Base-by-base conservation (phyloP, 2,113 vertebrate species). In the Accipiter virgatus region DNA sequence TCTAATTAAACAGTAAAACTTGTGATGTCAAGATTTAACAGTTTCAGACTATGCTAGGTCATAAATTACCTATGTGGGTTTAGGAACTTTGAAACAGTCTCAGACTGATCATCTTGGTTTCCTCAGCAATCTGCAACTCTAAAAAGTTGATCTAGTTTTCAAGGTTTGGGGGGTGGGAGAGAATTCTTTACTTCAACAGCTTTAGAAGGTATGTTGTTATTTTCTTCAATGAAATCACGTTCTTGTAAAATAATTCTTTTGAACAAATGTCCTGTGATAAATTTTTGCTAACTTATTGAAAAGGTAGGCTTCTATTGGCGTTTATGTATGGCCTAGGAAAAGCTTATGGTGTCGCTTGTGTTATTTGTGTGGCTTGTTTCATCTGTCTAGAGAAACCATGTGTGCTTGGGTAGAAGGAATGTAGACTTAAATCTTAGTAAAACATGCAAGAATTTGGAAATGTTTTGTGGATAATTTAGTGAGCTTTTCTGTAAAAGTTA, bases 291-390 rank as follows among this genome's bases (percentile, higher is more conserved):
- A 32, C 18, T 18, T 34, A 6, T 40, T 78, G 47, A 38, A 77
- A 88, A 53, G 6, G 18, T 40, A 14, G 13, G 6, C 48, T 75
- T 86, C 27, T 71, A 29, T 42, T 36, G 32, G 10, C 63, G 17
- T 85, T 94, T 25, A 8, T 8, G 3, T 67, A 21, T 27, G 47
- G 27, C 12, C 22, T 85, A 36, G 50, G 58, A 67, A 81, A 91
- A 70, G 11, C 18, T 56, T 77, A 2, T 1, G 4, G 12, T 0
- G 3, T 58, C 13, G 22, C 9, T 27, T 62, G 2, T 2, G 1
- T 48, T 36, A 15, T 58, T 70, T 68, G 6, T 27, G 18, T 58
- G 52, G 6, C 17, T 96, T 73, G 5, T 71, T 84, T 89, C 11
- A 38, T 59, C 20, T 88, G 7, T 85, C 5, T 80, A 18, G 42